Evolutionary conservation across 2,888 invertebrate species (phyloP).

Genomic region (Diplazon laetatorius): DNA sequence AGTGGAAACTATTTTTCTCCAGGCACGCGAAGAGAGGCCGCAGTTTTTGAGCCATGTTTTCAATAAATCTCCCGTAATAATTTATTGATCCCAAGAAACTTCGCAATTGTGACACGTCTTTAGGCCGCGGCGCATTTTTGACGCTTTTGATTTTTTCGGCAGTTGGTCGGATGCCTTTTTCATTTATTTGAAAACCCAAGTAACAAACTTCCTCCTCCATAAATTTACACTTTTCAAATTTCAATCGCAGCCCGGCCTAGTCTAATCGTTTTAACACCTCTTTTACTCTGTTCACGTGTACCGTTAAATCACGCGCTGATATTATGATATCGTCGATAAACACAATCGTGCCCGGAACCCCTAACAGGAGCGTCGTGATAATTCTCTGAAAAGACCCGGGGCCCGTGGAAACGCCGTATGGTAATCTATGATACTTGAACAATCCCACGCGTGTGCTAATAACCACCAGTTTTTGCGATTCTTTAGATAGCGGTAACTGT

Average conservation of each 20-base stretch:
- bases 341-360: constrained; percentile 24
- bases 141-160: background rate
- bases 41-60: background rate
- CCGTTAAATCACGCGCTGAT: background rate
- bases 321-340: constrained; percentile 32
- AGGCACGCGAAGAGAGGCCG: background rate
- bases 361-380: constrained; percentile 9
- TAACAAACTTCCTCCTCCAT: background rate
- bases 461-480: constrained; percentile 72
- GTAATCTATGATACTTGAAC: constrained; percentile 65
- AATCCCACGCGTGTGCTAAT: constrained; percentile 75
- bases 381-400: constrained; percentile 31
- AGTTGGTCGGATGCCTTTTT: constrained; percentile 13
- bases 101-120: constrained; percentile 44
- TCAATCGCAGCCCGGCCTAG: background rate
- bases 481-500: constrained; percentile 66
- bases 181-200: constrained; percentile 12
- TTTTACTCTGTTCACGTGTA: constrained; percentile 18
- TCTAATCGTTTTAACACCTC: constrained; percentile 13
- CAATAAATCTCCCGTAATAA: background rate
- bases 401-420: constrained; percentile 35
- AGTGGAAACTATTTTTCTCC: background rate
- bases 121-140: constrained; percentile 11
- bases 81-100: background rate
- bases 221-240: background rate